Evolutionary conservation across 2,888 invertebrate species (phyloP).

Genomic region (Diarsia mendica): DNA sequence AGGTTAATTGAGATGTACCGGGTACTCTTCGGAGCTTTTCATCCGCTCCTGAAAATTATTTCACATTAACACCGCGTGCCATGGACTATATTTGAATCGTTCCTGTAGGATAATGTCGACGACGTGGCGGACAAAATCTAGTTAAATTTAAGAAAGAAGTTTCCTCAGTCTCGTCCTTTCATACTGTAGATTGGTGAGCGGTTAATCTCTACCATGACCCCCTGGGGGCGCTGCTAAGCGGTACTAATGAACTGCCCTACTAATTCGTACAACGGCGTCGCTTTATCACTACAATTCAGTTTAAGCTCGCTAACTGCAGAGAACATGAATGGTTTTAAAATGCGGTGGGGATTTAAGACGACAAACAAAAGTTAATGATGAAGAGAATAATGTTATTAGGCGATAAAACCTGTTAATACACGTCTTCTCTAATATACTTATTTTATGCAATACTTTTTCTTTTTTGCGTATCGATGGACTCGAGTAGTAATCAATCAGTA

Average conservation of each 20-base stretch:
- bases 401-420: neutral
- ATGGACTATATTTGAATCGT: neutral
- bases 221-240: constrained; percentile 38
- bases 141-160: neutral
- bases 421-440: neutral
- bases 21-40: neutral
- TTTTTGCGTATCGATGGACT: neutral
- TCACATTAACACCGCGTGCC: neutral
- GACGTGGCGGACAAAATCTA: neutral
- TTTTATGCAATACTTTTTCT: neutral
- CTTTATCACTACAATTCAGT: constrained; percentile 42
- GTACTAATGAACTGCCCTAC: constrained; percentile 46
- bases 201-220: constrained; percentile 41
- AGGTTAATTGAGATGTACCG: neutral
- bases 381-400: neutral
- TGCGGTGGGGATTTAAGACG: neutral
- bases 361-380: neutral
- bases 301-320: constrained; percentile 20
- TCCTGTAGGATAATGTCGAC: neutral
- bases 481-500: too few relatives aligned
- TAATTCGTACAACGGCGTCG: constrained; percentile 46
- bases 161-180: constrained; percentile 5
- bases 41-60: neutral
- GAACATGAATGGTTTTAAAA: constrained; percentile 32
- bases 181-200: constrained; percentile 20